Conservation (phyloP, 2,888 invertebrate species). For the Lasioglossum lativentre region DNA sequence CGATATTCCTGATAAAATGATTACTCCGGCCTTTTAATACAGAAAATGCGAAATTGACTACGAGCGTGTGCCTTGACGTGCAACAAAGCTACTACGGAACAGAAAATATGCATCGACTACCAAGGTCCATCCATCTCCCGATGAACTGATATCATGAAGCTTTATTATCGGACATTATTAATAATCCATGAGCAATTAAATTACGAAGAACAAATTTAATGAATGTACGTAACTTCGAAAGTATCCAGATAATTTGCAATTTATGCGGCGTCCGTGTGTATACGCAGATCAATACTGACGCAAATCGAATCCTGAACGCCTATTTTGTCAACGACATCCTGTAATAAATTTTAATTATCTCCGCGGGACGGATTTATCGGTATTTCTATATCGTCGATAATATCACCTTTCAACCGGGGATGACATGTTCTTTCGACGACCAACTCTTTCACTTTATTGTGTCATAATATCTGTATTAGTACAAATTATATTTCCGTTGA, state of each 20-base stretch:
- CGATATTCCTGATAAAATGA: neutral
- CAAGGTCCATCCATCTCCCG: neutral
- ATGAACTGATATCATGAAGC: neutral
- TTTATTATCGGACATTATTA: neutral
- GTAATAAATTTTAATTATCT: neutral
- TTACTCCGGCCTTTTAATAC: neutral
- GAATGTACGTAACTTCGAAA: neutral
- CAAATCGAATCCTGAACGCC: neutral
- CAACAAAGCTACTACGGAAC: neutral
- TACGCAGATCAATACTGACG: neutral
- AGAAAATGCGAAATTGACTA: neutral
- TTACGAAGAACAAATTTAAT: slow-evolving; percentile 2
- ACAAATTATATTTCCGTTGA: no score
- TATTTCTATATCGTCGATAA: neutral
- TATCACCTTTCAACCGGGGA: neutral
- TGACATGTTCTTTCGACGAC: no score
- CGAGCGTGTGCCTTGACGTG: neutral
- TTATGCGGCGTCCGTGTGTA: neutral
- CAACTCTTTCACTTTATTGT: no score
- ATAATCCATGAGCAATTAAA: slow-evolving; percentile 4
- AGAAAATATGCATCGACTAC: neutral
- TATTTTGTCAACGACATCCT: neutral
- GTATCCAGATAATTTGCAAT: neutral
- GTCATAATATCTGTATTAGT: no score
- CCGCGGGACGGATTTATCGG: neutral